A percentile compares a stretch with the other conserved stretches of the same genome.
These are phyloP conservation scores for Callyntrura guangdongensis DNA, from an alignment of 2,888 invertebrate species.

Conservation along the genomic window DNA sequence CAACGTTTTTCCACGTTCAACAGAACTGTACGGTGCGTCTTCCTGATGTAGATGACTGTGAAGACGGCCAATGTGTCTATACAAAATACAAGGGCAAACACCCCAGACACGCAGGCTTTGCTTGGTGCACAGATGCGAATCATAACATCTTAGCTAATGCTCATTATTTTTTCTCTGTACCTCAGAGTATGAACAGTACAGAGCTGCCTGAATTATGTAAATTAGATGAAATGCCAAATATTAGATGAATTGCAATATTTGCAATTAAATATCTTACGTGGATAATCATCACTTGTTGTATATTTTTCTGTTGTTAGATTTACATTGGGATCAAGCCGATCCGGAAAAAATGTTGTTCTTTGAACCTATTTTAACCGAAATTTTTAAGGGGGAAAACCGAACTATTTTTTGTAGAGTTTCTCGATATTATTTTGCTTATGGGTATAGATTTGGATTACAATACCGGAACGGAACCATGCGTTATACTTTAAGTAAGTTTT, in stretches of 20 bases:
- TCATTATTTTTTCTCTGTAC: slow-evolving; percentile 74
- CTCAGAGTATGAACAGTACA: neutral
- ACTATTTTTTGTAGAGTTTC: slow-evolving; percentile 68
- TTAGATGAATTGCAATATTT: neutral
- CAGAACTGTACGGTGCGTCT: slow-evolving; percentile 51
- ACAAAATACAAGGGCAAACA: neutral
- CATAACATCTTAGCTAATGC: slow-evolving; percentile 33
- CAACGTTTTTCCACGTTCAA: neutral
- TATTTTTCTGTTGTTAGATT: slow-evolving; percentile 57
- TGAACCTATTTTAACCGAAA: slow-evolving; percentile 22
- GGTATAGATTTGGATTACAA: slow-evolving; percentile 70
- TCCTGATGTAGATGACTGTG: neutral
- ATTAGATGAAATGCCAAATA: neutral
- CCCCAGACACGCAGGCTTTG: slow-evolving; percentile 70
- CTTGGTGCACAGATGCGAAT: slow-evolving; percentile 42
- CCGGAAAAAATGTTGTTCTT: slow-evolving; percentile 75
- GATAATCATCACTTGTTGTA: neutral
- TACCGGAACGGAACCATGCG: slow-evolving; percentile 61
- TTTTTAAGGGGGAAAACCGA: slow-evolving; percentile 41
- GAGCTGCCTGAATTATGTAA: slow-evolving; percentile 69
- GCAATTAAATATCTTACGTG: no score
- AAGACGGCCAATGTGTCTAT: slow-evolving; percentile 45
- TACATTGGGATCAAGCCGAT: slow-evolving; percentile 75
- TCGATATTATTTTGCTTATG: slow-evolving; percentile 79
- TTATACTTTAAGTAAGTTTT: slow-evolving; percentile 18